phyloP scores from a whole-genome alignment of 1,140 invertebrate genomes.

The Ooceraea biroi region DNA sequence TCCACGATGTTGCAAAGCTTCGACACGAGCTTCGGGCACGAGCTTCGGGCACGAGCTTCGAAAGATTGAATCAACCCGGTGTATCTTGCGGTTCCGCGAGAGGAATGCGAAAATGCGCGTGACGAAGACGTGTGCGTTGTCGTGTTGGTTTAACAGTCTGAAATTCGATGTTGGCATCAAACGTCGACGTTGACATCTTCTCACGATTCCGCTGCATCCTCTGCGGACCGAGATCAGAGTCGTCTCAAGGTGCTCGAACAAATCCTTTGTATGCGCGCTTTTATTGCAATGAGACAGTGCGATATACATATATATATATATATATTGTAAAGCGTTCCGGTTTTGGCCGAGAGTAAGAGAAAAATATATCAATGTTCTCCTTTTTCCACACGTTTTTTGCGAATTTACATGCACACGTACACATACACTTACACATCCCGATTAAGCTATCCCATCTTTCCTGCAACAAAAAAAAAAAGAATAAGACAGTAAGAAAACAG shows the following conservation, averaged over 20 bases:
- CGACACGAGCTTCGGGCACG: not conserved
- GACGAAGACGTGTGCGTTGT: not conserved
- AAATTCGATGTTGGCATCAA: not conserved
- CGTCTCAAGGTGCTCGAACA: conserved; percentile 21
- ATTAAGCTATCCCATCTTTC: conserved; percentile 26
- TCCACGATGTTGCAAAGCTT: not conserved
- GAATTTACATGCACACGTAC: conserved; percentile 33
- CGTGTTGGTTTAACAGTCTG: not conserved
- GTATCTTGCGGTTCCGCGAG: not conserved
- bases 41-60: not conserved
- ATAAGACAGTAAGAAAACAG: conserved; percentile 20
- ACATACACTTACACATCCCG: conserved; percentile 31
- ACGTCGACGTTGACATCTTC: conserved; percentile 12
- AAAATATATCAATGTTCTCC: conserved; percentile 60
- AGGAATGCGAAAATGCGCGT: not conserved
- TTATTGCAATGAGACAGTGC: conserved; percentile 62
- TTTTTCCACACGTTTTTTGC: conserved; percentile 55
- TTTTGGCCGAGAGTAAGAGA: conserved; percentile 17
- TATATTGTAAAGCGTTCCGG: conserved; percentile 43
- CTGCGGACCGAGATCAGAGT: conserved; percentile 1
- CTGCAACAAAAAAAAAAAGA: not conserved
- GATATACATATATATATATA: too few relatives aligned
- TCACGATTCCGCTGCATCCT: not conserved
- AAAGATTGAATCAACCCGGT: conserved; percentile 35
- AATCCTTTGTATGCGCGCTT: conserved; percentile 41